These are phyloP conservation scores for Orthosia incerta DNA, from an alignment of 2,888 invertebrate genomes.

Conservation along the genomic window DNA sequence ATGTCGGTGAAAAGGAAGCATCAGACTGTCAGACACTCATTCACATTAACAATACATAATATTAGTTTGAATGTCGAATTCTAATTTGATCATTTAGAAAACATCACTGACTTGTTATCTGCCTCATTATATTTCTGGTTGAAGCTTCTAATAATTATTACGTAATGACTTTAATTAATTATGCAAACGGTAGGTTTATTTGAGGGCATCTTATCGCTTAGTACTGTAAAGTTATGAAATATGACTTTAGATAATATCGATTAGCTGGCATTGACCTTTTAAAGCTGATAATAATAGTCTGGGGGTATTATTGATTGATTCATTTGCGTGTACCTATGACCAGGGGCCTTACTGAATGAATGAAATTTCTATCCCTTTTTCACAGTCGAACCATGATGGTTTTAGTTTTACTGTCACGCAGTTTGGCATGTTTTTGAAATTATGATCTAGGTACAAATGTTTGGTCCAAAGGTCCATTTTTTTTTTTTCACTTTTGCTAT, in stretches of 20 bases:
- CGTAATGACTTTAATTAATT: constrained; percentile 20
- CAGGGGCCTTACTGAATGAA: too few relatives aligned
- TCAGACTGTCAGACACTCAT: too few relatives aligned
- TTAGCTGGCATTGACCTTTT: constrained; percentile 51
- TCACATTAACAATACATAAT: too few relatives aligned
- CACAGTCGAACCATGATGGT: too few relatives aligned
- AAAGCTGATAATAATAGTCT: constrained; percentile 26
- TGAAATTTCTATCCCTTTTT: too few relatives aligned
- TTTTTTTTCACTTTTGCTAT: too few relatives aligned
- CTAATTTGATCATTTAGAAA: not conserved
- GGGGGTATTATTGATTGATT: not conserved
- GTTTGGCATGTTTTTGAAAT: too few relatives aligned
- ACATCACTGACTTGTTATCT: not conserved
- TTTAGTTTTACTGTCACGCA: too few relatives aligned
- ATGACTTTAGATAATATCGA: constrained; percentile 34
- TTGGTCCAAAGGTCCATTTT: too few relatives aligned
- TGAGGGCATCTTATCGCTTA: constrained; percentile 12
- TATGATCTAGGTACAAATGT: too few relatives aligned
- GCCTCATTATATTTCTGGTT: constrained; percentile 1
- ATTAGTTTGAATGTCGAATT: not conserved
- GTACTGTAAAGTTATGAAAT: constrained; percentile 28
- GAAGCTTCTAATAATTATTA: constrained; percentile 5
- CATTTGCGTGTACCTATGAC: too few relatives aligned
- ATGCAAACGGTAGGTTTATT: constrained; percentile 7
- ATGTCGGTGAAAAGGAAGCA: too few relatives aligned